These are phyloP conservation scores for Brassicogethes aeneus DNA, from an alignment of 2,888 invertebrate genomes.

Conservation along the genomic window DNA sequence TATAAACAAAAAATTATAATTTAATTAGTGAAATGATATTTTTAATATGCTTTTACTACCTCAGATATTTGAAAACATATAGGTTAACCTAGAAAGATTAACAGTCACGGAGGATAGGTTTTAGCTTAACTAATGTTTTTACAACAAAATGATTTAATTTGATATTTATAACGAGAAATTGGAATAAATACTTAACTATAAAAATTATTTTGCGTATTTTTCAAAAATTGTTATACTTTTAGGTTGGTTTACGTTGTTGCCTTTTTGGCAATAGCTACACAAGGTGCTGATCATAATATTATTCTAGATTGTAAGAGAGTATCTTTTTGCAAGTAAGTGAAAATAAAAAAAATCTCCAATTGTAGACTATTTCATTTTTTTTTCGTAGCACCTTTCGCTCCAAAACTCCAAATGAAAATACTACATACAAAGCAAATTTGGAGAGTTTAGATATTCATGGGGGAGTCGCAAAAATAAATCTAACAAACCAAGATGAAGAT, in stretches of 20 bases:
- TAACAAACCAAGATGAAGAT: neutral
- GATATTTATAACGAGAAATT: too few species aligned
- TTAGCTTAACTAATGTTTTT: too few species aligned
- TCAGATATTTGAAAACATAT: too few species aligned
- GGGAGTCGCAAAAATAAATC: neutral
- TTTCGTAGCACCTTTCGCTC: neutral
- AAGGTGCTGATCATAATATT: conserved; percentile 9
- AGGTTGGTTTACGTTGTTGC: conserved; percentile 7
- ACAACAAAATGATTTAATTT: too few species aligned
- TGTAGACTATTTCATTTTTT: neutral
- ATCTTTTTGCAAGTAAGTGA: conserved; percentile 15
- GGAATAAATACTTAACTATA: too few species aligned
- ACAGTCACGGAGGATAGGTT: too few species aligned
- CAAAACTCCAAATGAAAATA: neutral
- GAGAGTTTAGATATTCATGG: neutral
- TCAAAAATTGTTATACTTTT: too few species aligned
- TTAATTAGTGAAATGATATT: too few species aligned
- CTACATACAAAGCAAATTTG: neutral
- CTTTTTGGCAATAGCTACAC: conserved; percentile 4
- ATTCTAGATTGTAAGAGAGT: conserved; percentile 12
- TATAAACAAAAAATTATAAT: too few species aligned
- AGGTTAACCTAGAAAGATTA: too few species aligned
- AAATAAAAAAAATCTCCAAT: neutral
- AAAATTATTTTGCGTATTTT: too few species aligned
- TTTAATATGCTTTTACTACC: too few species aligned